These are phyloP conservation scores for Heliconius nattereri DNA, from an alignment of 1,140 invertebrate species.

Conservation along the genomic window DNA sequence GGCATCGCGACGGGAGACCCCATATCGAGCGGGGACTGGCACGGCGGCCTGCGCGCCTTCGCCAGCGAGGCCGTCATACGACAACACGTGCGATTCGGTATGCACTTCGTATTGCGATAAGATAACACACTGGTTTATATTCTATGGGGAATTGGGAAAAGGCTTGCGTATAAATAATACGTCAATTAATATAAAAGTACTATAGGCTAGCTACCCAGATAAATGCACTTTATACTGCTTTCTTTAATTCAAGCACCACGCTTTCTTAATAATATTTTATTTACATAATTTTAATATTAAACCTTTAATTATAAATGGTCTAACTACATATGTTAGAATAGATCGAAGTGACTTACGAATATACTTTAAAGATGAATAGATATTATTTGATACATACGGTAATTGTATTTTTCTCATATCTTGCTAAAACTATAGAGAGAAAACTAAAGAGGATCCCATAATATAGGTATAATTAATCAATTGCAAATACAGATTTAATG, in stretches of 20 bases:
- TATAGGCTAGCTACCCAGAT: slow-evolving; percentile 8
- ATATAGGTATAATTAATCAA: neutral
- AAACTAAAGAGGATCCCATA: neutral
- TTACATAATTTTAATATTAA: neutral
- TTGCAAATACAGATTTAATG: neutral
- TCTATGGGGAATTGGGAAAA: neutral
- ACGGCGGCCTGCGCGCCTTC: slow-evolving; percentile 72
- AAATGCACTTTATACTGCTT: slow-evolving; percentile 5
- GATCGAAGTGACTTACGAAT: too few relatives aligned
- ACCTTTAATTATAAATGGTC: neutral
- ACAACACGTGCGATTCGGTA: slow-evolving; percentile 80
- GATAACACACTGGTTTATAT: slow-evolving; percentile 1
- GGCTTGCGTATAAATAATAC: neutral
- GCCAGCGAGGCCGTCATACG: slow-evolving; percentile 79
- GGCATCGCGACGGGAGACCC: slow-evolving; percentile 84
- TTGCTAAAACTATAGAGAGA: neutral
- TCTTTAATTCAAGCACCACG: slow-evolving; percentile 3
- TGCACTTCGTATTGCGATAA: slow-evolving; percentile 45
- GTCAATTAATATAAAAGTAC: neutral
- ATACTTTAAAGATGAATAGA: too few relatives aligned
- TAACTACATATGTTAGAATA: neutral
- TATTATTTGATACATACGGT: too few relatives aligned
- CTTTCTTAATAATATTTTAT: slow-evolving; percentile 5
- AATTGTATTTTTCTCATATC: neutral
- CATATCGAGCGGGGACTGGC: slow-evolving; percentile 69